Evolutionary conservation across 2,113 vertebrate species (phyloP).

Genomic region (Callaeas wilsoni): DNA sequence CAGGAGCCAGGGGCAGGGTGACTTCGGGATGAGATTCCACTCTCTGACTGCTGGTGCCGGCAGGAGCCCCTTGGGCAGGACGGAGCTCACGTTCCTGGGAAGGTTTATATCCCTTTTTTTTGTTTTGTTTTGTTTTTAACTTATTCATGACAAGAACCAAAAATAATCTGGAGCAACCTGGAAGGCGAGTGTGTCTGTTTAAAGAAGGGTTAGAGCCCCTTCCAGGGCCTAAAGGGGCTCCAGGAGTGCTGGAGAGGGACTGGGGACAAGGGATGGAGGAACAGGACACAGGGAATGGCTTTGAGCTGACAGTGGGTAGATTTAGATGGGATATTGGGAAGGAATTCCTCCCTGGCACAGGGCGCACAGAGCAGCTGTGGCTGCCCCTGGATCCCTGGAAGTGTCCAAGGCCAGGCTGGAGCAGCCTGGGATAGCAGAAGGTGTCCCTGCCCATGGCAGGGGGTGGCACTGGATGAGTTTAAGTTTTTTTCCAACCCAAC

Average conservation of each 20-base stretch:
- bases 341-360: not conserved
- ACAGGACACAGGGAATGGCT: not conserved
- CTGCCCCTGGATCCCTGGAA: not conserved
- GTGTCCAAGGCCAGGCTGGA: not conserved
- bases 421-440: not conserved
- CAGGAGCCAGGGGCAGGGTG: not conserved
- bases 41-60: accelerated
- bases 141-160: not conserved
- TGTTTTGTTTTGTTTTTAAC: not conserved
- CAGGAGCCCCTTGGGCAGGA: not conserved
- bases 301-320: too few relatives aligned
- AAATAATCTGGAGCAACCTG: not conserved
- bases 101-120: not conserved
- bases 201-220: not conserved
- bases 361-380: not conserved
- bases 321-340: not conserved
- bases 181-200: not conserved
- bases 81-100: not conserved
- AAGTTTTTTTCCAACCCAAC: not conserved
- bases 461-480: not conserved
- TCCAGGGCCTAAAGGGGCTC: not conserved
- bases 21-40: not conserved
- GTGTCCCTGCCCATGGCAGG: not conserved
- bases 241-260: not conserved
- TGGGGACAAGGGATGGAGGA: not conserved